Evolutionary conservation across 2,888 invertebrate genomes (phyloP), one percentile per base, ranked within the genome.

Genomic region (Calliopum simillimum): DNA sequence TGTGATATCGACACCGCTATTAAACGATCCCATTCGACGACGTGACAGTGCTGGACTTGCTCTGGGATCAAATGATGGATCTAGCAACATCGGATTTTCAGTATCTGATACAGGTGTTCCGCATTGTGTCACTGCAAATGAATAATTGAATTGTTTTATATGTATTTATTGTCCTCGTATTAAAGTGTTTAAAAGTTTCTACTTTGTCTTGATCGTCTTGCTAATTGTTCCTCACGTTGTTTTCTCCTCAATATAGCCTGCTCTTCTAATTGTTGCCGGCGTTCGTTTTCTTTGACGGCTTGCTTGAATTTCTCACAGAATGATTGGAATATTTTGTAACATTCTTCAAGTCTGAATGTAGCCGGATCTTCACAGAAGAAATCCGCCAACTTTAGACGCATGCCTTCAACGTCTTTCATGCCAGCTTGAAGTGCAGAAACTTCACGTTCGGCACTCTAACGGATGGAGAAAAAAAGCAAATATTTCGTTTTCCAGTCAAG

Each of bases 331-430:
- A 95, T 93, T 86, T 93, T 93, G 81, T 97, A 95, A 81, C 97
- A 97, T 84, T 98, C 98, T 84, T 98, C 97, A 51, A 98, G 88
- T 84, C 96, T 96, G 84, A 98, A 98, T 0, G 93, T 90, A 65
- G 90, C 91, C 0, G 92, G 89, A 81, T 98, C 97, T 85, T 98
- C 98, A 85, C 98, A 98, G 87, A 98, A 97, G 87, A 97, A 98
- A 65, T 95, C 94, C 0, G 96, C 92, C 49, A 98, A 88, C 73
- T 94, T 92, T 75, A 90, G 90, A 43, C 96, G 90, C 71, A 95
- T 90, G 19, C 89, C 89, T 77, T 96, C 96, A 21, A 98, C 91
- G 79, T 95, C 93, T 70, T 92, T 91, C 90, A 97, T 91, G 76
- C 93, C 93, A 68, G 91, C 89, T 81, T 94, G 93, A 51, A 96